Evolutionary conservation across 2,113 vertebrate species (phyloP).

Genomic region (Nyctereutes procyonoides): DNA sequence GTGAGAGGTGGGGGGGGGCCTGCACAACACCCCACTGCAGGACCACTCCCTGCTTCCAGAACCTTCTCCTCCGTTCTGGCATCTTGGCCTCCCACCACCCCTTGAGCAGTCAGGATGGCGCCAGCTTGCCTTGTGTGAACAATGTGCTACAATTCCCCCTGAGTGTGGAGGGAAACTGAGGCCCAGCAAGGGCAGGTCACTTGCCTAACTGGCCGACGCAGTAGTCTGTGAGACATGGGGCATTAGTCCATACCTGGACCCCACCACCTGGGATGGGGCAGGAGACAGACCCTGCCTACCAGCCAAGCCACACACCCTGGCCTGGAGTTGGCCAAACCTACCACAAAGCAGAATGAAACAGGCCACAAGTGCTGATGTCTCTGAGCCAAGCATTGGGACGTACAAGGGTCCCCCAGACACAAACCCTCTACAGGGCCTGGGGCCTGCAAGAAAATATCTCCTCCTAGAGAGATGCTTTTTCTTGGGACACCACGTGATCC

Average conservation of each 20-base stretch:
- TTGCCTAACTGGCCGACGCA: not conserved
- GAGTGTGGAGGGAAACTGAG: not conserved
- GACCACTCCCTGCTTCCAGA: not conserved
- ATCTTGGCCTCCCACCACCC: not conserved
- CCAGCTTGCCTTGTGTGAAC: not conserved
- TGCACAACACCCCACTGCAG: rapidly evolving
- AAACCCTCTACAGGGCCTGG: not conserved
- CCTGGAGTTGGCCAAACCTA: not conserved
- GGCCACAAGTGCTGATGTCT: not conserved
- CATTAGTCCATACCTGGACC: not conserved
- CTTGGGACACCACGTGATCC: not conserved
- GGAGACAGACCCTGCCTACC: not conserved
- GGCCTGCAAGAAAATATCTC: not conserved
- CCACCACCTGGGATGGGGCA: not conserved
- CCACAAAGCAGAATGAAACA: not conserved
- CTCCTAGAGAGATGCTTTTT: not conserved
- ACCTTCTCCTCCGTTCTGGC: too few relatives aligned
- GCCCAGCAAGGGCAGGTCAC: not conserved
- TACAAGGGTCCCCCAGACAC: not conserved
- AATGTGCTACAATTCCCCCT: not conserved
- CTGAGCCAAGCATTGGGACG: not conserved
- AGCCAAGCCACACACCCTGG: too few relatives aligned
- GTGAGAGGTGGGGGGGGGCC: not conserved
- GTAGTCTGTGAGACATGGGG: not conserved
- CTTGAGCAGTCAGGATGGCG: not conserved